Base-by-base conservation (phyloP, 1,140 invertebrate genomes). In the Drosophila santomea region DNA sequence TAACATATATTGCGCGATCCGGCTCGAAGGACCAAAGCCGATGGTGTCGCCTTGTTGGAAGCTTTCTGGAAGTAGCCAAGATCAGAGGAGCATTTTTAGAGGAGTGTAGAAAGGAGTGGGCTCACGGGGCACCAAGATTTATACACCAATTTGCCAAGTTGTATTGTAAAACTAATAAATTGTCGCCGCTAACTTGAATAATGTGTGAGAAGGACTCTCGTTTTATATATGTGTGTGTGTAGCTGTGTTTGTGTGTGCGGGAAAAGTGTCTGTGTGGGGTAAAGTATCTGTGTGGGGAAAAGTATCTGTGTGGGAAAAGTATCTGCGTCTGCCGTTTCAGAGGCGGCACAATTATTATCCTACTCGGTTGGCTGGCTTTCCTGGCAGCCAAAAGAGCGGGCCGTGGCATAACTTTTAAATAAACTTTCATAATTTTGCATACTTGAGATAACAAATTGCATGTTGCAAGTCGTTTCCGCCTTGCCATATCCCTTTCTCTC, bases 361-460 rank as follows among this genome's bases (percentile, higher is more conserved):
- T 80, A 74, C 59, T 57, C 38, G 68, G 52, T 50, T 71, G 67
- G 67, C 64, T 71, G 67, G 78, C 73, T 83, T 80, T 71, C 59
- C 67, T 62, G 74, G 61, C 72, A 85, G 66, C 75, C 74, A 58
- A 78, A 85, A 75, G 82, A 61, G 74, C 64, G 68, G 66, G 64
- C 64, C 61, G 82, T 74, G 81, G 74, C 82, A 79, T 77, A 85
- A 85, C 81, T 85, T 85, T 85, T 85, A 85, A 85, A 85, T 85
- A 85, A 85, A 85, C 82, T 85, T 85, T 85, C 82, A 85, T 85
- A 85, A 85, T 85, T 85, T 85, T 85, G 82, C 82, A 85, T 85
- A 85, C 82, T 85, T 85, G 81, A 85, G 82, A 85, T 85, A 85
- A 85, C 82, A 85, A 85, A 85, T 85, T 85, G 82, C 82, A 85